These are phyloP conservation scores for Neocloeon triangulifer DNA, from an alignment of 1,140 invertebrate species.

Conservation along the genomic window DNA sequence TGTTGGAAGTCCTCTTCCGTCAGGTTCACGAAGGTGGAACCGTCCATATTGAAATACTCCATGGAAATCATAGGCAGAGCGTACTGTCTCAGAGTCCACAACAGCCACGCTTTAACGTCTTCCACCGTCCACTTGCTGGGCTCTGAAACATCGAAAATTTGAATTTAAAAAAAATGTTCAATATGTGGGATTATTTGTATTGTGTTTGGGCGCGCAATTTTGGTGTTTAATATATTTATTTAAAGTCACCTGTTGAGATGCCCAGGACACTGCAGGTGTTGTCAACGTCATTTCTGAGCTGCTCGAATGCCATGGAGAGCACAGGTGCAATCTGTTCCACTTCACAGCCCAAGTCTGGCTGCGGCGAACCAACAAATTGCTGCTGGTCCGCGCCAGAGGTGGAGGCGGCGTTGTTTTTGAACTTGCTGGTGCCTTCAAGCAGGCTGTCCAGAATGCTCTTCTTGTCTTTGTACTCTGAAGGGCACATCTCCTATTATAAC, in stretches of 20 bases:
- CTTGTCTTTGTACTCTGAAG: conserved; percentile 6
- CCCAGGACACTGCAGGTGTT: conserved; percentile 60
- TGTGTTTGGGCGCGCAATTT: neutral
- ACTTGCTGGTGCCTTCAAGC: neutral
- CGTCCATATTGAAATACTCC: conserved; percentile 58
- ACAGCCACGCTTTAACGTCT: conserved; percentile 68
- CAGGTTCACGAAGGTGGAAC: conserved; percentile 44
- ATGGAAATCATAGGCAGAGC: conserved; percentile 38
- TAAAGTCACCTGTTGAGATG: conserved; percentile 57
- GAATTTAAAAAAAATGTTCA: neutral
- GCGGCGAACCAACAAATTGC: conserved; percentile 20
- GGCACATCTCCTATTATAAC: neutral
- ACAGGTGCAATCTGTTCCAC: conserved; percentile 60
- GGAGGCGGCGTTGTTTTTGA: conserved; percentile 12
- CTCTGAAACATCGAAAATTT: conserved; percentile 29
- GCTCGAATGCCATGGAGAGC: conserved; percentile 61
- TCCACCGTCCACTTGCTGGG: conserved; percentile 58
- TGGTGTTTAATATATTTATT: neutral
- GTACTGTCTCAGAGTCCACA: conserved; percentile 59
- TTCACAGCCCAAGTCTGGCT: conserved; percentile 24
- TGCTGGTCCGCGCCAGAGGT: conserved; percentile 18
- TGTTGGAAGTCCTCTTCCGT: conserved; percentile 67
- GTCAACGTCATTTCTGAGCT: conserved; percentile 62
- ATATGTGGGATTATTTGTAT: neutral
- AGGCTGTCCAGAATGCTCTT: neutral